These are phyloP conservation scores for Galendromus occidentalis DNA, from an alignment of 1,140 invertebrate genomes.

Conservation along the genomic window DNA sequence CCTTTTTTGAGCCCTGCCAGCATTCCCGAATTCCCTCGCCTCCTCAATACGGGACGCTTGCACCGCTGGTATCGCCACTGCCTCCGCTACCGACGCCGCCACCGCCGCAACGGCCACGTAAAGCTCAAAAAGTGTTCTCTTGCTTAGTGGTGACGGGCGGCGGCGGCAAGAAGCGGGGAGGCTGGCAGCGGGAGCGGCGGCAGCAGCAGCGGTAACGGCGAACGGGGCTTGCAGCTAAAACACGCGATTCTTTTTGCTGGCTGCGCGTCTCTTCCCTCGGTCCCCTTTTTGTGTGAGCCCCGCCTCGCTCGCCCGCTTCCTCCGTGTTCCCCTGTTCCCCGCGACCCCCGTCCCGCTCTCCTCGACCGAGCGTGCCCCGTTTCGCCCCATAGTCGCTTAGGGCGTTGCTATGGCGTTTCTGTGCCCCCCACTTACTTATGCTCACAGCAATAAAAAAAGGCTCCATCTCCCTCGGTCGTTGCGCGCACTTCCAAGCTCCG, in stretches of 20 bases:
- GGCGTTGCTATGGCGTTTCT: neutral
- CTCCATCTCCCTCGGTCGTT: no score
- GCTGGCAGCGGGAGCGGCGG: neutral
- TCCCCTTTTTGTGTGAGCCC: neutral
- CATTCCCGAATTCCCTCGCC: neutral
- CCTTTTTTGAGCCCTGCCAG: no score
- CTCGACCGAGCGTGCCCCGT: neutral
- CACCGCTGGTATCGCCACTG: neutral
- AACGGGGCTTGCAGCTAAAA: neutral
- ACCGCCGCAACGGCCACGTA: neutral
- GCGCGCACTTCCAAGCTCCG: no score
- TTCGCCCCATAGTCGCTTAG: neutral
- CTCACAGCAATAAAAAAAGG: slow-evolving; percentile 8
- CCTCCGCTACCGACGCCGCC: neutral
- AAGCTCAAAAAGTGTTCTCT: neutral
- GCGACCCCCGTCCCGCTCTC: neutral
- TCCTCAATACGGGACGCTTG: neutral
- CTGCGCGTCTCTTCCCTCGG: neutral
- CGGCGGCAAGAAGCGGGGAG: neutral
- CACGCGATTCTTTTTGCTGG: slow-evolving; percentile 11
- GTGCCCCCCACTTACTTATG: slow-evolving; percentile 9
- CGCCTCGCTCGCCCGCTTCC: neutral
- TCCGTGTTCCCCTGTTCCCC: neutral
- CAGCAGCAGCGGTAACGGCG: neutral
- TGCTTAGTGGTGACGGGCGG: neutral